These are phyloP conservation scores for Pterobdella sp. DNA, from an alignment of 2,888 invertebrate species.

Conservation along the genomic window DNA sequence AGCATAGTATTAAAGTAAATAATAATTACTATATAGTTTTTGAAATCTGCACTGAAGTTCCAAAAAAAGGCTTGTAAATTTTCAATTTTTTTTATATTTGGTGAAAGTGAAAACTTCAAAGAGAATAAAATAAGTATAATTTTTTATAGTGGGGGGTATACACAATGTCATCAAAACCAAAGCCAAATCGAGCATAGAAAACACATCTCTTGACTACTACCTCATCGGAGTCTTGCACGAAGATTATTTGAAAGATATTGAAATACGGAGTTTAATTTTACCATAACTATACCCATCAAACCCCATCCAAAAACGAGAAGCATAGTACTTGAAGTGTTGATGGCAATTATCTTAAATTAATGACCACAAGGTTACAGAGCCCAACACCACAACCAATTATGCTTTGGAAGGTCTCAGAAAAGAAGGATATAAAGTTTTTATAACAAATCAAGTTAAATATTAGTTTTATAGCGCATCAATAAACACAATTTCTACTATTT, in stretches of 20 bases:
- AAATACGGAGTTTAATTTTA: too few relatives aligned
- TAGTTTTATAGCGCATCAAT: too few relatives aligned
- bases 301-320: too few relatives aligned
- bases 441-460: too few relatives aligned
- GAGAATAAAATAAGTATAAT: not conserved
- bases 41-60: not conserved
- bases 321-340: too few relatives aligned
- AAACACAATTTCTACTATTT: too few relatives aligned
- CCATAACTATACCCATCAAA: too few relatives aligned
- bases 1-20: not conserved
- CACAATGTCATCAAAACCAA: conserved; percentile 98
- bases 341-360: too few relatives aligned
- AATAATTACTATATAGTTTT: not conserved
- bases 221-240: conserved; percentile 91
- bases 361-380: too few relatives aligned
- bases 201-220: conserved; percentile 94
- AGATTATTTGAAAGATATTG: conserved; percentile 31
- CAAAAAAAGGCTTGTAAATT: not conserved
- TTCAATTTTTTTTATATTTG: not conserved
- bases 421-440: too few relatives aligned
- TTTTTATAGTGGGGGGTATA: conserved; percentile 83
- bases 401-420: too few relatives aligned
- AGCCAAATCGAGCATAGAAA: conserved; percentile 89
- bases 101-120: not conserved
- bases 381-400: too few relatives aligned